phyloP scores from a whole-genome alignment of 2,888 invertebrate species.

The Theretra japonica region DNA sequence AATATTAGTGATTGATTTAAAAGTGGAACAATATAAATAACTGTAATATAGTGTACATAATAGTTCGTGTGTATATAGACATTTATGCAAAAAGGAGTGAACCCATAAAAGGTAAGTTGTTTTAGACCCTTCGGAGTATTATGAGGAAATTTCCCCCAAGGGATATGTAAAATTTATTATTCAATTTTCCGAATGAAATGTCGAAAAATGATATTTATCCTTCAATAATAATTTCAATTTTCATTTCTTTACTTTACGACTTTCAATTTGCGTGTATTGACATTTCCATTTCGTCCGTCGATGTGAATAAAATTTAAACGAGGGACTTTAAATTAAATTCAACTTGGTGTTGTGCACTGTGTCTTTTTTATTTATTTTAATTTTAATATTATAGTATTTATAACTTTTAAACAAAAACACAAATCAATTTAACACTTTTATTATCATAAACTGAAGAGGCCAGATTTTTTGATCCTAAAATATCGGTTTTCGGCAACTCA shows the following conservation, averaged over 20 bases:
- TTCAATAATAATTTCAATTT: not conserved
- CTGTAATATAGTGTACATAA: not conserved
- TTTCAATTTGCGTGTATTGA: not conserved
- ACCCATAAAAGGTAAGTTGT: constrained; percentile 9
- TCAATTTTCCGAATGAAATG: constrained; percentile 7
- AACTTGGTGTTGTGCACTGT: not conserved
- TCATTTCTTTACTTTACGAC: constrained; percentile 14
- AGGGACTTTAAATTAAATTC: no score
- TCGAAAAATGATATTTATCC: not conserved
- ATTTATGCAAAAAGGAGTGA: not conserved
- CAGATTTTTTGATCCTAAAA: no score
- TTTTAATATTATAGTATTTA: not conserved
- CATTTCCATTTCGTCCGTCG: not conserved
- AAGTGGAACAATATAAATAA: not conserved
- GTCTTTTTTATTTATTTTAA: not conserved
- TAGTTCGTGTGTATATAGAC: constrained; percentile 9
- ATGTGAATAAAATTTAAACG: not conserved
- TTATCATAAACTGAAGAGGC: no score
- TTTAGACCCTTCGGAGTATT: not conserved
- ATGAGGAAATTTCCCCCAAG: not conserved
- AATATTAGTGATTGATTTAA: not conserved
- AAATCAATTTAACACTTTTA: no score
- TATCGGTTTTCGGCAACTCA: no score
- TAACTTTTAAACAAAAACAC: not conserved
- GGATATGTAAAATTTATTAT: not conserved